Conservation (phyloP, 2,888 invertebrate species). For the Clivina fossor region DNA sequence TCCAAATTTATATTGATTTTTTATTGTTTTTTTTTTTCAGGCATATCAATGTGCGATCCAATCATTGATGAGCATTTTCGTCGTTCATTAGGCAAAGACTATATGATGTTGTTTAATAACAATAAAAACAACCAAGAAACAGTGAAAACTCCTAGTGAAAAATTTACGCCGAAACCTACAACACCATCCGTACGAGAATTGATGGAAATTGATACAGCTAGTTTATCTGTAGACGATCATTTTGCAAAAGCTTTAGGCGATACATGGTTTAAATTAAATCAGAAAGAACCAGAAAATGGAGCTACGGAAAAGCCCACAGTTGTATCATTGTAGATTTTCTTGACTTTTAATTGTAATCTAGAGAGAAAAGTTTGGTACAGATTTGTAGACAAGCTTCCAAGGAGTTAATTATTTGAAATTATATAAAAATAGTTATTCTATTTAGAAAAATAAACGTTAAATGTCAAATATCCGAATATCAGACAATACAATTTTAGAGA, state of each 20-base stretch:
- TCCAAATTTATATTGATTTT: no score
- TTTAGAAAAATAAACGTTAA: no score
- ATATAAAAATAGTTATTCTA: no score
- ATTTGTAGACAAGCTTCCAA: no score
- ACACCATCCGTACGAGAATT: constrained; percentile 56
- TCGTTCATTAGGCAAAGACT: constrained; percentile 83
- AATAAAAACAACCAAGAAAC: constrained; percentile 51
- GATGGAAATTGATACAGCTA: constrained; percentile 60
- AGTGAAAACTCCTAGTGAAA: constrained; percentile 51
- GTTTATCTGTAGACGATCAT: constrained; percentile 82
- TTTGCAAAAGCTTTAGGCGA: constrained; percentile 88
- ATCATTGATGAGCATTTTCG: constrained; percentile 96
- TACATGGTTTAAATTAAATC: constrained; percentile 77
- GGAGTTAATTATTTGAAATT: no score
- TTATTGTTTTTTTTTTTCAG: constrained; percentile 57
- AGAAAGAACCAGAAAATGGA: constrained; percentile 58
- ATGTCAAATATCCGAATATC: no score
- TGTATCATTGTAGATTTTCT: constrained; percentile 46
- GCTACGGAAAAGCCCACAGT: constrained; percentile 47
- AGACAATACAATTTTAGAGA: no score
- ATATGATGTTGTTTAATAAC: constrained; percentile 69
- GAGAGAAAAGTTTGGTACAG: no score
- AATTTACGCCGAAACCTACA: constrained; percentile 40
- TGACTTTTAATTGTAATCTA: no score
- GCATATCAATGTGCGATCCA: constrained; percentile 80